Percentiles rank a stretch among this genome's conserved stretches.
phyloP scores from a whole-genome alignment of 2,888 invertebrate species.

The Camptogramma bilineatum region DNA sequence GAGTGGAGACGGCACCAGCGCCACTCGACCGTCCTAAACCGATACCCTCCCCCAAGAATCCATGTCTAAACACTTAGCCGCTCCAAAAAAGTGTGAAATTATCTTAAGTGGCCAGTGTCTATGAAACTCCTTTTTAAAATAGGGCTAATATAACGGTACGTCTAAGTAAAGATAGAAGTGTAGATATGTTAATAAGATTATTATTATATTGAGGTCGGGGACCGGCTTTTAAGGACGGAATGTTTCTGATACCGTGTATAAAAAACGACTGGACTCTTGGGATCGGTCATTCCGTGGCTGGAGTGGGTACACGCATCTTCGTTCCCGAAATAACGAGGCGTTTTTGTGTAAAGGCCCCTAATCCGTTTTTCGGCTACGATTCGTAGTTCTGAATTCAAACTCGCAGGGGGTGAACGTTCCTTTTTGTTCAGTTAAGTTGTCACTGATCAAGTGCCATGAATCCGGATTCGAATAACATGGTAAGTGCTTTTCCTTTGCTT shows the following conservation, averaged over 20 bases:
- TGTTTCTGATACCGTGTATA: constrained; percentile 82
- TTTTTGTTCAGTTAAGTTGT: constrained; percentile 48
- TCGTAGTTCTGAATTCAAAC: constrained; percentile 56
- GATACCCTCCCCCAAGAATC: constrained; percentile 55
- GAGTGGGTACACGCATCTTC: constrained; percentile 77
- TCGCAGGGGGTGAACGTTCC: constrained; percentile 62
- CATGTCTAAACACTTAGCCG: constrained; percentile 73
- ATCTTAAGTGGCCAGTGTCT: constrained; percentile 78
- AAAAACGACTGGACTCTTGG: constrained; percentile 78
- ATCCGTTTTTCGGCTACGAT: constrained; percentile 50
- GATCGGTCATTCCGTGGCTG: constrained; percentile 79
- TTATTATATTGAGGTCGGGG: constrained; percentile 79
- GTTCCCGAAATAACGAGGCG: constrained; percentile 60
- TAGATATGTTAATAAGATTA: constrained; percentile 85
- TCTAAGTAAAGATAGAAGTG: constrained; percentile 83
- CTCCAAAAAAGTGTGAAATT: constrained; percentile 79
- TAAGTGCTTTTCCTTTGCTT: constrained; percentile 51
- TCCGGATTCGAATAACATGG: constrained; percentile 62
- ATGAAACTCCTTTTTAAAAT: constrained; percentile 74
- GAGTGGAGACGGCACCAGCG: constrained; percentile 49
- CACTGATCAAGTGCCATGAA: constrained; percentile 59
- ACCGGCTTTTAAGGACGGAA: constrained; percentile 82
- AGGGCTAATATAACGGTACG: constrained; percentile 79
- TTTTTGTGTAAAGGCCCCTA: constrained; percentile 62
- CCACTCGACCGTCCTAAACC: constrained; percentile 45